These are phyloP conservation scores for Ictalurus punctatus DNA, from an alignment of 2,113 vertebrate species.

Conservation along the genomic window DNA sequence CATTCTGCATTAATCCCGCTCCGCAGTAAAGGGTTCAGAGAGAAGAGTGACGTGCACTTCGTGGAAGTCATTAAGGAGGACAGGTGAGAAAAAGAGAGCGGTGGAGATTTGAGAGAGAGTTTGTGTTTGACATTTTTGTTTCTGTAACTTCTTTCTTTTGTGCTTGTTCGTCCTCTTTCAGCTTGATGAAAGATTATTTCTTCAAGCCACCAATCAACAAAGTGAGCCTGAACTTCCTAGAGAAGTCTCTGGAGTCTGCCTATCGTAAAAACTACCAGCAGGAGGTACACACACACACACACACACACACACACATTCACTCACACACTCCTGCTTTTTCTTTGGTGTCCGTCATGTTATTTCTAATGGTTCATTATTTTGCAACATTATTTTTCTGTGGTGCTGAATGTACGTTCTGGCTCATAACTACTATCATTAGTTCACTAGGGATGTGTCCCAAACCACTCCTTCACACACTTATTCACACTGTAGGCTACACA, in stretches of 20 bases:
- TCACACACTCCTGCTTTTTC: neutral
- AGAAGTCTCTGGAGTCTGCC: conserved; percentile 82
- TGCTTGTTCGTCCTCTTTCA: conserved; percentile 59
- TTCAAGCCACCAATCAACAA: conserved; percentile 98
- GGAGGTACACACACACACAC: conserved; percentile 75
- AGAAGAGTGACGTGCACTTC: conserved; percentile 95
- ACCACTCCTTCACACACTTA: neutral
- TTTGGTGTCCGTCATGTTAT: neutral
- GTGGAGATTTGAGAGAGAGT: neutral
- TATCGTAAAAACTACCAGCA: conserved; percentile 93
- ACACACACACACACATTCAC: neutral
- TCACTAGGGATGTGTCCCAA: neutral
- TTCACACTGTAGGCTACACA: neutral
- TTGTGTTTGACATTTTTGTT: neutral
- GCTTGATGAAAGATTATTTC: conserved; percentile 98
- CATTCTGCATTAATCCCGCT: conserved; percentile 90
- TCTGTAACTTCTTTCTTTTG: neutral
- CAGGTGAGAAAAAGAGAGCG: conserved; percentile 74
- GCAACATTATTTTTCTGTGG: neutral
- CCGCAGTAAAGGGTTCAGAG: conserved; percentile 89
- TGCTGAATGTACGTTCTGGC: neutral
- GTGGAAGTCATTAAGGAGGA: conserved; percentile 98
- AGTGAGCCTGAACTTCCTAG: conserved; percentile 94
- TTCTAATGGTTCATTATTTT: neutral
- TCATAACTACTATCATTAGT: neutral